Conservation (phyloP, 35 echinoderm and acorn worm genomes). For the Strongylocentrotus purpuratus region DNA sequence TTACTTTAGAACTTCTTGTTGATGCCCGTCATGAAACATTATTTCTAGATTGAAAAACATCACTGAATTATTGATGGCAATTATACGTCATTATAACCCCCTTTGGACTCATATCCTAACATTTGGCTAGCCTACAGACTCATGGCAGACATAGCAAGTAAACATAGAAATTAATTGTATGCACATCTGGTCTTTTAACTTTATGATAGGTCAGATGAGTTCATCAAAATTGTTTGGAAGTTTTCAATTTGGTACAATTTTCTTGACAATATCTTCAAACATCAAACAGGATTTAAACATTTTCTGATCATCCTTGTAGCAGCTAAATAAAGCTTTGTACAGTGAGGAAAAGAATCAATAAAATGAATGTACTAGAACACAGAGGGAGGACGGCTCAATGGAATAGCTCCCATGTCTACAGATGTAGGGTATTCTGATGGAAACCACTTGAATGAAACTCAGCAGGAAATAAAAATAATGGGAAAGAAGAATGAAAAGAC, state of each 20-base stretch:
- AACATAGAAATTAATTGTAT: not conserved
- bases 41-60: not conserved
- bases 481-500: not conserved
- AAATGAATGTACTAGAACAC: too few species aligned
- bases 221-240: not conserved
- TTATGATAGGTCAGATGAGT: not conserved
- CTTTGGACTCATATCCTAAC: not conserved
- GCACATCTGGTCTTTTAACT: not conserved
- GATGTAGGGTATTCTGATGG: not conserved
- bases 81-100: not conserved
- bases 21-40: not conserved
- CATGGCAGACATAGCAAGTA: not conserved
- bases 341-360: too few species aligned
- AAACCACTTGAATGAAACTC: slow-evolving; percentile 1
- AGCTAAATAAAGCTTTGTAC: too few species aligned
- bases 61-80: not conserved
- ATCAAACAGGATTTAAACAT: not conserved
- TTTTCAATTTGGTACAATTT: not conserved
- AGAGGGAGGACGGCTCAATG: not conserved
- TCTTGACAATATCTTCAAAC: not conserved
- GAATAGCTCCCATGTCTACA: not conserved
- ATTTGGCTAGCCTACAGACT: not conserved
- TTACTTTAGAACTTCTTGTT: not conserved
- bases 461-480: not conserved
- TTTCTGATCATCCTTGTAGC: not conserved